Conservation (phyloP, 2,113 vertebrate species). For the Etheostoma cragini region DNA sequence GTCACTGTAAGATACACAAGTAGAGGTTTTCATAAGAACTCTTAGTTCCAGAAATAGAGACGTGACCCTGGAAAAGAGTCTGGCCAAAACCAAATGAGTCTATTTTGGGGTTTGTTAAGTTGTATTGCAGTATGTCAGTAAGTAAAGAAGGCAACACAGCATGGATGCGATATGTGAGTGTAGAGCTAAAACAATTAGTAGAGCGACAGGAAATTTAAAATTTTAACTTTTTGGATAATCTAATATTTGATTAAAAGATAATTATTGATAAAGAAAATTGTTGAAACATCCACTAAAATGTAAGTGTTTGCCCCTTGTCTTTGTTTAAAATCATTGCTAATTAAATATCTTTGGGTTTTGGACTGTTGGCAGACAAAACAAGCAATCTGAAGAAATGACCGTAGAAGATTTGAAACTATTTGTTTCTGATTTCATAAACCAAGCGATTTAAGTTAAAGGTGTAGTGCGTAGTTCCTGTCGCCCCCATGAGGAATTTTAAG, state of each 20-base stretch:
- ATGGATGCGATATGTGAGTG: background rate
- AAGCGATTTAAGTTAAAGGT: no score
- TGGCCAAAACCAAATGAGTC: background rate
- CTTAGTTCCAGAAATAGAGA: background rate
- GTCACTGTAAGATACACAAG: background rate
- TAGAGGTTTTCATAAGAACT: background rate
- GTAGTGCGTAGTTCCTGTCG: no score
- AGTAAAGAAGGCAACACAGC: no score
- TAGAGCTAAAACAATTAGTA: background rate
- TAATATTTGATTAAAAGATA: background rate
- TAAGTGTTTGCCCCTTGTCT: background rate
- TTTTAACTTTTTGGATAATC: background rate
- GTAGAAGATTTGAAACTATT: background rate
- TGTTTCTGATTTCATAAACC: no score
- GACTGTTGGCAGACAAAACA: background rate
- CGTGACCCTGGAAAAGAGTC: background rate
- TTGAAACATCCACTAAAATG: background rate
- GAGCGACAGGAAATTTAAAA: background rate
- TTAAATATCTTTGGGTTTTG: background rate
- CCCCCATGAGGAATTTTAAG: no score
- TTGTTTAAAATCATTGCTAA: background rate
- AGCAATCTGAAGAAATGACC: background rate
- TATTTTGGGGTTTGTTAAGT: no score
- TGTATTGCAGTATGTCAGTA: background rate
- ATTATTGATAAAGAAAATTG: no score